Evolutionary conservation across 1,140 invertebrate genomes (phyloP), one percentile per base, ranked within the genome.

Genomic region (Orussus abietinus): DNA sequence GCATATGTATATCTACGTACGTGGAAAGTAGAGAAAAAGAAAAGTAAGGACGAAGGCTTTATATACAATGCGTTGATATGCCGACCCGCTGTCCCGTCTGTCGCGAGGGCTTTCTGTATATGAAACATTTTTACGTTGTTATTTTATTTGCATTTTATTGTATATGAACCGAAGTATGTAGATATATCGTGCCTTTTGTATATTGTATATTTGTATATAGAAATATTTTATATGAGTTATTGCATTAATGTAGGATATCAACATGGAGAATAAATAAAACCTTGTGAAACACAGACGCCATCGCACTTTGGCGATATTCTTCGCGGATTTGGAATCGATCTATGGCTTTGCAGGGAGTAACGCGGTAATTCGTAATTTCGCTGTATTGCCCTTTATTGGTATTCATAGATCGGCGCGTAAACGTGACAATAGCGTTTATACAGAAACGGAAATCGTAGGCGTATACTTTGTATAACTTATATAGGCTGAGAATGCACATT

Each of bases 191-290:
- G 66, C 68, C 68, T 70, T 71, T 68, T 69, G 59, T 69, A 68
- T 57, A 68, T 65, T 69, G 66, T 70, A 68, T 58, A 70, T 70
- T 66, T 71, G 66, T 71, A 71, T 54, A 69, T 69, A 69, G 62
- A 54, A 62, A 59, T 65, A 68, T 59, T 65, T 70, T 66, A 69
- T 57, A 67, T 50, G 50, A 60, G 53, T 57, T 55, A 61, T 60
- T 55, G 49, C 57, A 54, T 52, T 49, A 51, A 51, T 59, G 58
- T 64, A 62, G 51, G 47, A 49, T 62, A 58, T 51, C 49, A 40
- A 36, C 40, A 51, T 38, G 39, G 57, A 58, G 35, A 56, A 62
- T 53, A 57, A 59, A 61, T 62, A 60, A 51, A 53, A 58, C 37
- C 52, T 57, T 42, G 47, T 38, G 47, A 40, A 31, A 45, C n/a